These are phyloP conservation scores for Acanthurus lineatus DNA, from an alignment of 2,797 vertebrate genomes.

Conservation along the genomic window DNA sequence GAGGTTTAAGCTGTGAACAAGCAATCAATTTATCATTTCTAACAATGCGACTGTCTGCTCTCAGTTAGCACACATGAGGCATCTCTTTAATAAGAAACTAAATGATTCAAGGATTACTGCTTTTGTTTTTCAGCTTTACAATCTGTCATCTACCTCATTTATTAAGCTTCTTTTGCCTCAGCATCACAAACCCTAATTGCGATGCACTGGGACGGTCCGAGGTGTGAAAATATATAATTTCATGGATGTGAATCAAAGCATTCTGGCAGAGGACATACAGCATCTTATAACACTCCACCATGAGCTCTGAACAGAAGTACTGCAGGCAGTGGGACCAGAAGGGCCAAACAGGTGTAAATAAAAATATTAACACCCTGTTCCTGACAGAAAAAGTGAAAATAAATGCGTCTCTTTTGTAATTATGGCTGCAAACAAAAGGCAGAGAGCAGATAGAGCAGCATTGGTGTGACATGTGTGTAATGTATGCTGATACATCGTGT, in stretches of 20 bases:
- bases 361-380: neutral
- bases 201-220: neutral
- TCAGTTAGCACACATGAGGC: too few relatives aligned
- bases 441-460: conserved; percentile 27
- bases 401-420: neutral
- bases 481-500: conserved; percentile 81
- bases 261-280: neutral
- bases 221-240: neutral
- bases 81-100: neutral
- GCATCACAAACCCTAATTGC: neutral
- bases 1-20: neutral
- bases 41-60: neutral
- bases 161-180: neutral
- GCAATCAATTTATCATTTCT: neutral
- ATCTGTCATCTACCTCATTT: neutral
- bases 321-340: neutral
- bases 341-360: neutral
- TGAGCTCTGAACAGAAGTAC: neutral
- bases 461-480: conserved; percentile 68
- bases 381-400: neutral
- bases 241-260: neutral
- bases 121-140: neutral
- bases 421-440: conserved; percentile 40
- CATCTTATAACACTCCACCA: neutral
- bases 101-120: neutral